Evolutionary conservation across 2,888 invertebrate species (phyloP).

Genomic region (Leucania comma): DNA sequence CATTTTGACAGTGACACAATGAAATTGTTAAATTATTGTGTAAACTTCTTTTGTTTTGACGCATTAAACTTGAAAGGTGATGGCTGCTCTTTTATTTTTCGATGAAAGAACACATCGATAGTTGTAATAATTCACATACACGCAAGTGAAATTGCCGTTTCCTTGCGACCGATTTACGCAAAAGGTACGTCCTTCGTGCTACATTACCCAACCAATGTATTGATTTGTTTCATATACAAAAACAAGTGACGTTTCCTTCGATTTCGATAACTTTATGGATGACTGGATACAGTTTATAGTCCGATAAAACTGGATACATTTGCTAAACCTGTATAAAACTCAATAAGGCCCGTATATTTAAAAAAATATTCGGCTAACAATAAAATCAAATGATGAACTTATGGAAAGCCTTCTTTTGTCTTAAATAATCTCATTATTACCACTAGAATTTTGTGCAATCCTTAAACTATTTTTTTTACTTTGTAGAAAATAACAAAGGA

Average conservation of each 20-base stretch:
- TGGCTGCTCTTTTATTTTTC: slow-evolving; percentile 36
- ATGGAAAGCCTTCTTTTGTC: not conserved
- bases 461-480: not conserved
- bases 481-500: not conserved
- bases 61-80: slow-evolving; percentile 32
- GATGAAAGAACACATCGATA: slow-evolving; percentile 45
- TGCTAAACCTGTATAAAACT: not conserved
- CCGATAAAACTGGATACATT: not conserved
- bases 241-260: slow-evolving; percentile 56
- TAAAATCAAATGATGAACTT: not conserved
- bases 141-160: slow-evolving; percentile 74
- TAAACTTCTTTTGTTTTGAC: slow-evolving; percentile 41
- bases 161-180: slow-evolving; percentile 75
- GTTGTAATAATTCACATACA: slow-evolving; percentile 63
- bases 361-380: not conserved
- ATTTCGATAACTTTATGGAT: slow-evolving; percentile 52
- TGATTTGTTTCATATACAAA: slow-evolving; percentile 49
- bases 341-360: too few species aligned
- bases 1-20: slow-evolving; percentile 14
- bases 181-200: slow-evolving; percentile 72
- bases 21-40: slow-evolving; percentile 17
- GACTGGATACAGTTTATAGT: slow-evolving; percentile 32
- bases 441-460: not conserved
- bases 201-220: slow-evolving; percentile 67
- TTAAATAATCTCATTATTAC: not conserved